Evolutionary conservation across 2,797 vertebrate species (phyloP).

Genomic region (Staurois parvus): DNA sequence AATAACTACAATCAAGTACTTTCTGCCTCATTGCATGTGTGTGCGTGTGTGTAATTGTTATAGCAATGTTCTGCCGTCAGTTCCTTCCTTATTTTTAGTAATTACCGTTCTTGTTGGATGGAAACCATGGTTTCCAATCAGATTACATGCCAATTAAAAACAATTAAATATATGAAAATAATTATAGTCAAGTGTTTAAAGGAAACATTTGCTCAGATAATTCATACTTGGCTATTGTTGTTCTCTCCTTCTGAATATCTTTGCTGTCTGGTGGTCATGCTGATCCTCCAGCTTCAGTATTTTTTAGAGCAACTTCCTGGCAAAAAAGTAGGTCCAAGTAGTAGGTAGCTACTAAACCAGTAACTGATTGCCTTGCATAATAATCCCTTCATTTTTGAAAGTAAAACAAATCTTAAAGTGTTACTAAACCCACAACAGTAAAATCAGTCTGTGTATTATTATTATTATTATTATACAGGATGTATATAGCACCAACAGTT

Average conservation of each 20-base stretch:
- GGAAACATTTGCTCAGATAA: not conserved
- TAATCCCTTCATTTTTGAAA: too few relatives aligned
- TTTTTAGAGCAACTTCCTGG: too few relatives aligned
- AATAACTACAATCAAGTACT: not conserved
- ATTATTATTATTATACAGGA: too few relatives aligned
- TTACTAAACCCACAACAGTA: too few relatives aligned
- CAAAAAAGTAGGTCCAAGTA: too few relatives aligned
- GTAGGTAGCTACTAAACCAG: too few relatives aligned
- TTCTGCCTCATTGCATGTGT: not conserved
- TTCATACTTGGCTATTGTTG: not conserved
- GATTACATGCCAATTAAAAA: not conserved
- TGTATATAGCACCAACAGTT: too few relatives aligned
- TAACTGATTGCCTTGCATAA: too few relatives aligned
- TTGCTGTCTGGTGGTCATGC: not conserved
- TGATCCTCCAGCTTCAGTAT: too few relatives aligned
- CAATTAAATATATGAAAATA: not conserved
- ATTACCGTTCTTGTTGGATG: not conserved
- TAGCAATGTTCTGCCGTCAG: not conserved
- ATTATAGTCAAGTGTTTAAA: not conserved
- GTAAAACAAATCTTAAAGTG: too few relatives aligned
- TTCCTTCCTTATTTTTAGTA: not conserved
- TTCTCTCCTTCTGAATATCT: not conserved
- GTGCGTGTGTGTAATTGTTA: constrained; percentile 1
- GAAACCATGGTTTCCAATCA: constrained; percentile 21
- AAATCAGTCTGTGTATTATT: too few relatives aligned